Percentiles rank a stretch among this genome's conserved stretches.
Conservation (phyloP, 2,797 vertebrate genomes). For the Rhodeus uyekii region DNA sequence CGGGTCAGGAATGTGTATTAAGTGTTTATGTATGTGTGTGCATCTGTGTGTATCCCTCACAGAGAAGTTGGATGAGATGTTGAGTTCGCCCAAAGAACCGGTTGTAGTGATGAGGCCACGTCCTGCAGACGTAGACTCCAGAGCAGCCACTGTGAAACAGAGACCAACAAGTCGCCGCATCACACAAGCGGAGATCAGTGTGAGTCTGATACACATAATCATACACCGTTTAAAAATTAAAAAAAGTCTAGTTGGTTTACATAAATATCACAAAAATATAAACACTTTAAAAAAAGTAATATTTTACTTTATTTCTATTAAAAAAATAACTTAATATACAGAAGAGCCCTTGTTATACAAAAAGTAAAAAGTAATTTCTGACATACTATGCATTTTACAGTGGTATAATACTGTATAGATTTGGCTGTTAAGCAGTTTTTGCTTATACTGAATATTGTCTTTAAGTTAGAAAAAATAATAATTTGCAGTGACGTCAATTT, state of each 20-base stretch:
- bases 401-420: no score
- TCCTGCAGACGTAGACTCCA: conserved; percentile 84
- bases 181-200: conserved; percentile 94
- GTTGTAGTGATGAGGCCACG: conserved; percentile 87
- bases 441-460: conserved; percentile 24
- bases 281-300: background rate
- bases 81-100: conserved; percentile 74
- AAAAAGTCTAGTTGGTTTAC: background rate
- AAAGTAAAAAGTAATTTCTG: conserved; percentile 5
- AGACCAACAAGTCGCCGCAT: conserved; percentile 91
- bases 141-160: conserved; percentile 94
- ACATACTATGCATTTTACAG: conserved; percentile 17
- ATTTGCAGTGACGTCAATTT: background rate
- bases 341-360: conserved; percentile 6
- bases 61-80: conserved; percentile 96
- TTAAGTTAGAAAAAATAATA: background rate
- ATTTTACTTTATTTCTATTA: background rate
- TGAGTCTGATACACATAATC: conserved; percentile 66
- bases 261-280: background rate
- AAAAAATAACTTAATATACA: no score
- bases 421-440: conserved; percentile 21
- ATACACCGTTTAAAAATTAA: background rate
- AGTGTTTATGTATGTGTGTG: conserved; percentile 15
- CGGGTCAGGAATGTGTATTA: background rate
- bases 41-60: conserved; percentile 52